Base-by-base conservation (phyloP, 2,113 vertebrate species). In the Gadus macrocephalus region DNA sequence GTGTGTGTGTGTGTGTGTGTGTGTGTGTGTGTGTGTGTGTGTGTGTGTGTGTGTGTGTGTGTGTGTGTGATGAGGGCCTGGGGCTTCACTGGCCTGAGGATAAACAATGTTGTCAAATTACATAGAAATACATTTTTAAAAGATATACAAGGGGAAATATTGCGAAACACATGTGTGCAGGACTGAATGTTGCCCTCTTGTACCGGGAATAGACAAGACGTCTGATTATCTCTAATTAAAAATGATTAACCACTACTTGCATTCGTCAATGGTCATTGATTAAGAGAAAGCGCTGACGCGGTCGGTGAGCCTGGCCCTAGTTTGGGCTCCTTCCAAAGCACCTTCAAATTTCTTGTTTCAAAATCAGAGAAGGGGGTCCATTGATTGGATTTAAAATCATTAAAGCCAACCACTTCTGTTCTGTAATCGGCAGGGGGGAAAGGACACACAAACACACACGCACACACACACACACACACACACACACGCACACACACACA, bases 161-260 rank as follows among this genome's bases (percentile, higher is more conserved):
- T 68, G 74, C 69, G 66, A 62, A 83, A 72, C 79, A 74, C 85
- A 78, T 86, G 84, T 78, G 72, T 2, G 68, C 69, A 80, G 78
- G 80, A 73, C 85, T 87, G 63, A 20, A 74, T 86, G 81, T 85
- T 80, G 71, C 78, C 84, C 85, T 74, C 78, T 83, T 85, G 76
- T 85, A 86, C 86, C 77, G 35, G 61, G 79, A 89, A 90, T 87
- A 84, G 91, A 91, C 89, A 91, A 89, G 88, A 88, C 88, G 87
- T 91, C 89, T 90, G 89, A 91, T 91, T 91, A 90, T 90, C 85
- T 87, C 88, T 92, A 90, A 92, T 92, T 91, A 92, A 91, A 92
- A 91, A 92, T 92, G 90, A 92, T 92, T 90, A 92, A 92, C 88
- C 89, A 91, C 89, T 89, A 90, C 88, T 91, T 87, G 87, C 83